Conservation (phyloP, 2,888 invertebrate genomes). For the Anticlea derivata region DNA sequence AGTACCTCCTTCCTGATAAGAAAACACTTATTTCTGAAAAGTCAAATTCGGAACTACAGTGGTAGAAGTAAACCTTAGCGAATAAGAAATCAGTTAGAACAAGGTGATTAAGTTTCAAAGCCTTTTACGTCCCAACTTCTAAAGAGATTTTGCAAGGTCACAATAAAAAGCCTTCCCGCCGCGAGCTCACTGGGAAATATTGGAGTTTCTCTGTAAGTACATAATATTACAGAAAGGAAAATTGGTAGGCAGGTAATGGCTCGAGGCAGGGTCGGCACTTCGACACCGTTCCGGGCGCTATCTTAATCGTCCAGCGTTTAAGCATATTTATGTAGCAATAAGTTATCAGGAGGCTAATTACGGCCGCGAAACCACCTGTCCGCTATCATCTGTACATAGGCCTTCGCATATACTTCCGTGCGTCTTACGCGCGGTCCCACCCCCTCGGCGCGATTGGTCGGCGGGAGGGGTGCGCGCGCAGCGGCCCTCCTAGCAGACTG, state of each 20-base stretch:
- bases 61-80: background rate
- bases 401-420: constrained; percentile 83
- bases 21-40: no score
- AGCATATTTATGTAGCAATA: constrained; percentile 79
- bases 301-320: constrained; percentile 75
- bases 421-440: constrained; percentile 81
- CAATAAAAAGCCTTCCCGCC: constrained; percentile 44
- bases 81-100: constrained; percentile 11
- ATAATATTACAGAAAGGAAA: constrained; percentile 53
- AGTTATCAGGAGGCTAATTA: constrained; percentile 82
- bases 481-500: constrained; percentile 72
- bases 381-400: constrained; percentile 83
- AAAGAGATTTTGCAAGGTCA: constrained; percentile 36
- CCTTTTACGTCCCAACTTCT: constrained; percentile 31
- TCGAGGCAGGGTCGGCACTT: constrained; percentile 51
- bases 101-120: constrained; percentile 22
- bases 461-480: constrained; percentile 74
- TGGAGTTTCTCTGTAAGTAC: constrained; percentile 52
- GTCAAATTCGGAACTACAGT: no score
- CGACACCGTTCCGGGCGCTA: constrained; percentile 62
- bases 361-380: constrained; percentile 83
- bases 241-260: constrained; percentile 52
- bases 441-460: constrained; percentile 74
- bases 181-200: constrained; percentile 42
- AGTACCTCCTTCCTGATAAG: no score